Conservation (phyloP, 2,113 vertebrate species). For the Platysteira castanea region DNA sequence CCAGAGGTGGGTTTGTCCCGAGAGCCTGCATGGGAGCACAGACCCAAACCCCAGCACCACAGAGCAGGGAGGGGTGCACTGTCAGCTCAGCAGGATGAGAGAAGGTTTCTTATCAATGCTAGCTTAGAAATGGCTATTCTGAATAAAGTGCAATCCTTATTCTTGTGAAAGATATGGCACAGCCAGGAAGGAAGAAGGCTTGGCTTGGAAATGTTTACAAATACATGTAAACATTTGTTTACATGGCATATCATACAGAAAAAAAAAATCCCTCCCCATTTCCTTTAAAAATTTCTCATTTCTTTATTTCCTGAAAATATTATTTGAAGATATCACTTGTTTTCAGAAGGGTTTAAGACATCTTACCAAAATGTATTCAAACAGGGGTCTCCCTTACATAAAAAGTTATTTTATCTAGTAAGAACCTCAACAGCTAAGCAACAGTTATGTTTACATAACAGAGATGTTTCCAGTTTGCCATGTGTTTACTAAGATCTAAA, state of each 20-base stretch:
- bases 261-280: too few species aligned
- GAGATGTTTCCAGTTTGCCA: background rate
- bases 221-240: too few species aligned
- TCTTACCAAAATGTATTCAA: background rate
- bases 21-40: background rate
- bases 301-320: background rate
- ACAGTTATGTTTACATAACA: background rate
- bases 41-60: background rate
- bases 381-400: background rate
- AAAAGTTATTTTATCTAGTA: background rate
- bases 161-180: background rate
- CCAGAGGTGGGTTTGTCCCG: background rate
- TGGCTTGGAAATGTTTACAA: background rate
- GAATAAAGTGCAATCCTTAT: background rate
- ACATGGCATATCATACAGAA: background rate
- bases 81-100: background rate
- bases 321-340: background rate
- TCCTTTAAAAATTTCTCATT: background rate
- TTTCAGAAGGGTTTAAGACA: background rate
- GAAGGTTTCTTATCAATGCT: background rate
- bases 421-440: background rate
- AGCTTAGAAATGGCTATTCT: background rate
- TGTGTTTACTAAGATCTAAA: background rate
- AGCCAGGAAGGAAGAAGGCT: background rate
- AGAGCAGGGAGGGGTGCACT: background rate